phyloP scores from a whole-genome alignment of 1,140 invertebrate species.

The Nebria ingens region DNA sequence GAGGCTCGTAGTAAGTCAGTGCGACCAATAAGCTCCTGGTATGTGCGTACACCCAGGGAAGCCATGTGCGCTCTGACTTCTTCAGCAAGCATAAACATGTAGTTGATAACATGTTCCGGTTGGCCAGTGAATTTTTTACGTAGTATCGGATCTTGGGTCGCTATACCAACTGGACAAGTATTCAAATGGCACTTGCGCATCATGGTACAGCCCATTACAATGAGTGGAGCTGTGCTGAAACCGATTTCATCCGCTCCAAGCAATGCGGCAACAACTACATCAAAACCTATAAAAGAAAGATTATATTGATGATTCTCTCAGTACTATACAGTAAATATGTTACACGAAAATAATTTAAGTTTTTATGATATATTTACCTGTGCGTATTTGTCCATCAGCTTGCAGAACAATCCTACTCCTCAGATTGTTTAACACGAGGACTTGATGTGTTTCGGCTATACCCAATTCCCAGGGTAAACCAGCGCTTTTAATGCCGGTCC shows the following conservation, averaged over 20 bases:
- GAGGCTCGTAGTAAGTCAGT: slow-evolving; percentile 75
- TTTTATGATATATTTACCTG: slow-evolving; percentile 37
- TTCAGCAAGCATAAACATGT: slow-evolving; percentile 94
- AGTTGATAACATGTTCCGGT: slow-evolving; percentile 96
- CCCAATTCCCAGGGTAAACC: slow-evolving; percentile 97
- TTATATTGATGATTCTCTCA: background rate
- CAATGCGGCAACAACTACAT: slow-evolving; percentile 92
- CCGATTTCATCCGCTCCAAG: slow-evolving; percentile 98
- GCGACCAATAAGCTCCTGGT: slow-evolving; percentile 85
- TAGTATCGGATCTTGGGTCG: slow-evolving; percentile 92
- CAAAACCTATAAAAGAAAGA: slow-evolving; percentile 54
- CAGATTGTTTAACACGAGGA: slow-evolving; percentile 90
- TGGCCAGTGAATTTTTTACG: slow-evolving; percentile 95
- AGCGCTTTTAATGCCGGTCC: slow-evolving; percentile 93
- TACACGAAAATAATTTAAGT: background rate
- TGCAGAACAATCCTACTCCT: slow-evolving; percentile 90
- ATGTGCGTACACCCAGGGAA: slow-evolving; percentile 73
- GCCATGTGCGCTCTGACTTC: slow-evolving; percentile 89
- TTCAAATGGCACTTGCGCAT: slow-evolving; percentile 99
- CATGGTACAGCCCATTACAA: slow-evolving; percentile 97
- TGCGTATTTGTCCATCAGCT: slow-evolving; percentile 88
- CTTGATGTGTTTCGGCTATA: slow-evolving; percentile 95
- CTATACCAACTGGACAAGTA: slow-evolving; percentile 97
- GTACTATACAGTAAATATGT: background rate
- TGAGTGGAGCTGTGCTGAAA: slow-evolving; percentile 96